phyloP scores from a whole-genome alignment of 2,888 invertebrate genomes.

The Rhabditoides inermis region DNA sequence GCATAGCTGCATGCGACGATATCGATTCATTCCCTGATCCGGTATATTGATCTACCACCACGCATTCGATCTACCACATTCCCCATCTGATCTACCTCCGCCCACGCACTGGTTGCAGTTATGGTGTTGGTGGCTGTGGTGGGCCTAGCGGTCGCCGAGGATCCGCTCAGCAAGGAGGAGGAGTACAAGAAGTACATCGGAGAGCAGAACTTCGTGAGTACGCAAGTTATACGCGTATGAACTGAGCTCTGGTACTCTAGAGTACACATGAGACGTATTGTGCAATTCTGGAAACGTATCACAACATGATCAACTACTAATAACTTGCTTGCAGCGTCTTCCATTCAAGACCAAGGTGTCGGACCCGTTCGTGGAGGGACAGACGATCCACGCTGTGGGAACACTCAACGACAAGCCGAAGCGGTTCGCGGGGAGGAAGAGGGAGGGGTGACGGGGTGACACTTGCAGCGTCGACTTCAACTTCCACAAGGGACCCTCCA shows the following conservation, averaged over 20 bases:
- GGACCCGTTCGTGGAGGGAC: conserved; percentile 48
- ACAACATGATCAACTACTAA: too few species aligned
- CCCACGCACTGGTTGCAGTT: neutral
- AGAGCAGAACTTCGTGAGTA: conserved; percentile 39
- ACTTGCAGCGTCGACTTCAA: conserved; percentile 46
- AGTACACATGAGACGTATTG: neutral
- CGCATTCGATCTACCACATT: too few species aligned
- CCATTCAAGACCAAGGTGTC: conserved; percentile 51
- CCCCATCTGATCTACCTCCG: neutral
- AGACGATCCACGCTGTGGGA: conserved; percentile 50
- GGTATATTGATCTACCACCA: too few species aligned
- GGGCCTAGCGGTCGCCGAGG: conserved; percentile 6
- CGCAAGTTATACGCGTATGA: neutral
- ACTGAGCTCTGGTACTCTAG: too few species aligned
- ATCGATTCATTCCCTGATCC: too few species aligned
- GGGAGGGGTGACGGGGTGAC: too few species aligned
- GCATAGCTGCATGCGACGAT: too few species aligned
- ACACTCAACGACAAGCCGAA: conserved; percentile 43
- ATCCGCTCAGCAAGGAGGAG: conserved; percentile 21
- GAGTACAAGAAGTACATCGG: conserved; percentile 48
- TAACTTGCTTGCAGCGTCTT: conserved; percentile 27
- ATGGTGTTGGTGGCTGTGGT: neutral
- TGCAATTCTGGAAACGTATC: neutral
- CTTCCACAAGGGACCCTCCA: conserved; percentile 47
- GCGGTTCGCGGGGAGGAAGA: conserved; percentile 14